phyloP scores from a whole-genome alignment of 2,797 vertebrate genomes.

The Synaphobranchus kaupii region DNA sequence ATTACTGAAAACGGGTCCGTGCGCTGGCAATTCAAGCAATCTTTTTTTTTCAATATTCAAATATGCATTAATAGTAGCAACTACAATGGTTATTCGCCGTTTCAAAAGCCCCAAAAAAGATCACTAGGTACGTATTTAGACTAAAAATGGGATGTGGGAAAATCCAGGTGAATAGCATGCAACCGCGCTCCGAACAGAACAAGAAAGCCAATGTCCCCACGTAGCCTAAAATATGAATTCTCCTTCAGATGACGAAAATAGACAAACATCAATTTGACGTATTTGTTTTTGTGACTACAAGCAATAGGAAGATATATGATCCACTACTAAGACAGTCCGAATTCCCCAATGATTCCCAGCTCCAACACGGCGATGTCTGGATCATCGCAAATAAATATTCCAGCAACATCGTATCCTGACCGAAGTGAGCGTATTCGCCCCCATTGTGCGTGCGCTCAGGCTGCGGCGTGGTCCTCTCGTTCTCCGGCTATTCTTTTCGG shows the following conservation, averaged over 20 bases:
- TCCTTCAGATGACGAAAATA: neutral
- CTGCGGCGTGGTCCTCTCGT: slow-evolving; percentile 49
- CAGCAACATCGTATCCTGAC: slow-evolving; percentile 46
- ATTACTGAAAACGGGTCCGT: neutral
- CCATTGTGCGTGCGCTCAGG: slow-evolving; percentile 62
- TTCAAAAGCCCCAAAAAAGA: neutral
- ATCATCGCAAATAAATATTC: slow-evolving; percentile 35
- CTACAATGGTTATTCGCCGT: neutral
- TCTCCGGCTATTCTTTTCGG: slow-evolving; percentile 34
- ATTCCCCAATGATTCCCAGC: slow-evolving; percentile 13
- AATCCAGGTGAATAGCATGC: neutral
- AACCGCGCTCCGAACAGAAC: neutral
- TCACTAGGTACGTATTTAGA: neutral
- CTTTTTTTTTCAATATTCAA: neutral
- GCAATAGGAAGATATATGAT: slow-evolving; percentile 1
- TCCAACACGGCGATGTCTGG: slow-evolving; percentile 20
- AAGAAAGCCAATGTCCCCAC: neutral
- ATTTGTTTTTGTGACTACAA: neutral
- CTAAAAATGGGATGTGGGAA: slow-evolving; percentile 1
- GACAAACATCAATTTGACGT: slow-evolving; percentile 1
- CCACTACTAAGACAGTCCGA: slow-evolving; percentile 11
- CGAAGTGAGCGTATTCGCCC: slow-evolving; percentile 45
- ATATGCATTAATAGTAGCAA: neutral
- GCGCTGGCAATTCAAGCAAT: neutral
- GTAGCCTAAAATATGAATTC: neutral